Conservation (phyloP, 2,797 vertebrate genomes). For the Poeciliopsis paucimaculata region DNA sequence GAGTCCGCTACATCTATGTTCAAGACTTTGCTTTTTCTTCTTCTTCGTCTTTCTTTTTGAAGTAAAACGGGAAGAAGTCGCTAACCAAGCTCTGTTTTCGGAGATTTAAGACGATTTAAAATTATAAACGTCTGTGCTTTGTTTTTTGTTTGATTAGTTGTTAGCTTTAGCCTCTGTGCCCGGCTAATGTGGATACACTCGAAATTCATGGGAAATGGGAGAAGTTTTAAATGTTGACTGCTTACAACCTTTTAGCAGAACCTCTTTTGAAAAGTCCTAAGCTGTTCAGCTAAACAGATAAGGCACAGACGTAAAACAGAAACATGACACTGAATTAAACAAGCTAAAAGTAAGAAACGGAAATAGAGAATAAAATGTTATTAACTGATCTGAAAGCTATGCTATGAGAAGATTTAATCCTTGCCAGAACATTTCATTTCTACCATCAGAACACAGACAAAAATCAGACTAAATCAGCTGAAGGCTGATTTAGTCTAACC, state of each 20-base stretch:
- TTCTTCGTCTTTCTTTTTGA: neutral
- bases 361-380: constrained; percentile 33
- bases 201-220: neutral
- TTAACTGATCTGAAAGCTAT: constrained; percentile 47
- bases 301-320: neutral
- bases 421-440: neutral
- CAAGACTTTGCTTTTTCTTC: neutral
- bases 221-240: neutral
- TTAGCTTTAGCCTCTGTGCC: neutral
- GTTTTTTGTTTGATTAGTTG: neutral
- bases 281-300: neutral
- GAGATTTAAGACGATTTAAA: neutral
- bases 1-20: neutral
- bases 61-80: neutral
- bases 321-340: constrained; percentile 28
- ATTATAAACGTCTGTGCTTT: neutral
- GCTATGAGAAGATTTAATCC: constrained; percentile 20
- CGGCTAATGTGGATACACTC: neutral
- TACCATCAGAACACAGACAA: constrained; percentile 1
- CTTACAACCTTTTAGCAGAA: neutral
- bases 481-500: neutral
- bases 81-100: neutral
- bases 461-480: neutral
- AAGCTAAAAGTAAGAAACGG: constrained; percentile 3
- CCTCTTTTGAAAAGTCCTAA: neutral